A percentile compares a stretch with the other conserved stretches of the same genome.
phyloP scores from a whole-genome alignment of 1,140 invertebrate species.

The Leptinotarsa lineolata region DNA sequence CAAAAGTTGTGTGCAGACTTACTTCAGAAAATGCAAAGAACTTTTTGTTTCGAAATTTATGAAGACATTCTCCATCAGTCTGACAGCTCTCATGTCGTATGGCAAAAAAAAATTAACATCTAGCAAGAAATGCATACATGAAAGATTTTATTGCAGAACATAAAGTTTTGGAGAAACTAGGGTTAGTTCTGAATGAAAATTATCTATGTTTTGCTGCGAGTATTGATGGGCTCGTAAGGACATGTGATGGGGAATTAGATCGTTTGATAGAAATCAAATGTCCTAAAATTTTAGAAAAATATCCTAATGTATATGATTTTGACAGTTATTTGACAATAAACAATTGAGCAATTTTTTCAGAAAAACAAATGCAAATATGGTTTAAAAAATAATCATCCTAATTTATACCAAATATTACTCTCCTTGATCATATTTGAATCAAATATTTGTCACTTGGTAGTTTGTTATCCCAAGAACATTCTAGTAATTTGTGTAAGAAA shows the following conservation, averaged over 20 bases:
- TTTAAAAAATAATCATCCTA: background rate
- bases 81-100: constrained; percentile 6
- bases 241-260: background rate
- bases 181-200: background rate
- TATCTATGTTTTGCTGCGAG: constrained; percentile 8
- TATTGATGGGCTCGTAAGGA: background rate
- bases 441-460: too few species aligned
- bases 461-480: too few species aligned
- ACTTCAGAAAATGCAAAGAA: too few species aligned
- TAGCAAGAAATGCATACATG: background rate
- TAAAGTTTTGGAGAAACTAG: background rate
- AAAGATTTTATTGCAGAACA: background rate
- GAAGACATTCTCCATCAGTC: too few species aligned
- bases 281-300: constrained; percentile 12
- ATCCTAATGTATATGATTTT: background rate
- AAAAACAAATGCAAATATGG: background rate
- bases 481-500: too few species aligned
- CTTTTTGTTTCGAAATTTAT: too few species aligned
- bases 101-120: background rate
- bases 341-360: constrained; percentile 15
- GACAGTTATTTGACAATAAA: constrained; percentile 2
- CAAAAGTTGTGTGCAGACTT: too few species aligned
- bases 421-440: too few species aligned
- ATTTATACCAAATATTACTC: too few species aligned
- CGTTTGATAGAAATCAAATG: constrained; percentile 2